A percentile compares a stretch with the other conserved stretches of the same genome.
These are phyloP conservation scores for Amiota communis DNA, from an alignment of 2,888 invertebrate genomes.

Conservation along the genomic window DNA sequence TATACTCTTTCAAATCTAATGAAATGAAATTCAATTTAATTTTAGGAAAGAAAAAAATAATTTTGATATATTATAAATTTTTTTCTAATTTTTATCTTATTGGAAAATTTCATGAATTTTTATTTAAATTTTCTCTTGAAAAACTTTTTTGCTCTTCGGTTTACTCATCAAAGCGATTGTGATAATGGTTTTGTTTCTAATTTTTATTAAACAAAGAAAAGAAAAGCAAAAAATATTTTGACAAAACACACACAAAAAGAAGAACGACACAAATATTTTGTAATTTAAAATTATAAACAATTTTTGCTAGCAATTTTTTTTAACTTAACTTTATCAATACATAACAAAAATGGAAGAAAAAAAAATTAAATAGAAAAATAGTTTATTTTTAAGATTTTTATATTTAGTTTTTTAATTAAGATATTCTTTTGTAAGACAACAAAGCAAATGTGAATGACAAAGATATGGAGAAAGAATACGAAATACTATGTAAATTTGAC, in stretches of 20 bases:
- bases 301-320: conserved; percentile 49
- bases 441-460: too few species aligned
- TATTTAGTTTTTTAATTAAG: conserved; percentile 23
- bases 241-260: conserved; percentile 6
- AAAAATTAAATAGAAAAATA: conserved; percentile 24
- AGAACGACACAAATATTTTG: conserved; percentile 35
- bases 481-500: conserved; percentile 47
- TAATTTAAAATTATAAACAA: conserved; percentile 25
- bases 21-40: too few species aligned
- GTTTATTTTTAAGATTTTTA: conserved; percentile 49
- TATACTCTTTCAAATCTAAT: too few species aligned
- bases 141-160: conserved; percentile 38
- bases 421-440: conserved; percentile 41
- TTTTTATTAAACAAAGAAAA: conserved; percentile 34
- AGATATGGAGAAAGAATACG: conserved; percentile 29
- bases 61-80: background rate
- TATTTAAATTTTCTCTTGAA: conserved; percentile 15
- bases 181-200: conserved; percentile 67
- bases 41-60: background rate
- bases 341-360: too few species aligned
- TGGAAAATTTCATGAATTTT: background rate
- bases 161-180: conserved; percentile 71
- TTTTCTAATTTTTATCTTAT: conserved; percentile 1
- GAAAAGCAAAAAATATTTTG: conserved; percentile 22
- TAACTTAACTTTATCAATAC: background rate